These are phyloP conservation scores for Stomatorhinus ivindoensis DNA, from an alignment of 2,113 vertebrate genomes.

Conservation along the genomic window DNA sequence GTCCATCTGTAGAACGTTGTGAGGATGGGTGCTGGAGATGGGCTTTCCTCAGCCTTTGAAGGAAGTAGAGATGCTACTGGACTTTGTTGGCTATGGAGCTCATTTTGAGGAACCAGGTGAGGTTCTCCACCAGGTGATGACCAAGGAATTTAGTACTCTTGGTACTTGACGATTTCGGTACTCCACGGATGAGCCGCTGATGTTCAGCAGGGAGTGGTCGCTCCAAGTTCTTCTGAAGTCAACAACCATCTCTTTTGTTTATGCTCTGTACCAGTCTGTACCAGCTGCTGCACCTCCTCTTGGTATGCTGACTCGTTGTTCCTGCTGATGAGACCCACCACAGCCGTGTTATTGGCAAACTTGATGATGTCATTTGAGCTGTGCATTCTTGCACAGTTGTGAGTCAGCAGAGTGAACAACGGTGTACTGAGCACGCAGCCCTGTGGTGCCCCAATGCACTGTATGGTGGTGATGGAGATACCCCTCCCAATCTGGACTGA, in stretches of 20 bases:
- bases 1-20: too few species aligned
- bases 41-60: too few species aligned
- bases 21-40: too few species aligned
- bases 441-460: background rate
- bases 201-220: background rate
- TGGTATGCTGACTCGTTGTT: background rate
- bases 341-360: background rate
- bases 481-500: background rate
- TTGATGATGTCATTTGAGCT: background rate
- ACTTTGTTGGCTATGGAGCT: too few species aligned
- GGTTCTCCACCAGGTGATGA: too few species aligned
- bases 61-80: too few species aligned
- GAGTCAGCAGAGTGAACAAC: background rate
- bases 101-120: too few species aligned
- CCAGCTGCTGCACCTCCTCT: background rate
- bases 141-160: too few species aligned
- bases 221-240: background rate
- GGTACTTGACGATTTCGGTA: background rate
- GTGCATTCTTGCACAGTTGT: too few species aligned
- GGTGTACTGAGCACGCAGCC: too few species aligned
- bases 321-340: background rate
- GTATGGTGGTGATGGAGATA: background rate
- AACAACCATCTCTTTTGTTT: background rate
- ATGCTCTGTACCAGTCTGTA: background rate
- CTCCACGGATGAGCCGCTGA: background rate